These are phyloP conservation scores for Vidua chalybeata DNA, from an alignment of 2,113 vertebrate species.

Conservation along the genomic window DNA sequence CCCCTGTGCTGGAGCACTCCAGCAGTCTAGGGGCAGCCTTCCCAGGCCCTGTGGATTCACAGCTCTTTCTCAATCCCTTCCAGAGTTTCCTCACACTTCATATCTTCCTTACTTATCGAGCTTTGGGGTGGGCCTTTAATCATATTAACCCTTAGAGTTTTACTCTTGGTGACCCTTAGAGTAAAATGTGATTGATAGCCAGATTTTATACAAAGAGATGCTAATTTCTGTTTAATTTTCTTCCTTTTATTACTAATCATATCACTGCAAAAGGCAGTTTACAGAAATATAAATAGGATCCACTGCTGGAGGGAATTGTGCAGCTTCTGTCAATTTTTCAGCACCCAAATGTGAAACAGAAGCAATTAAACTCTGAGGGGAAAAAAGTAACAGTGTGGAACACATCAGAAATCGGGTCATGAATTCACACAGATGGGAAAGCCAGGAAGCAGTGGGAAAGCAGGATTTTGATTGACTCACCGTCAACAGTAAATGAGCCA, in stretches of 20 bases:
- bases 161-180: conserved; percentile 1
- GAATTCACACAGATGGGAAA: conserved; percentile 73
- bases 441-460: conserved; percentile 68
- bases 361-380: conserved; percentile 74
- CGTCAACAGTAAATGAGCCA: conserved; percentile 70
- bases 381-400: conserved; percentile 72
- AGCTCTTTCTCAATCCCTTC: neutral
- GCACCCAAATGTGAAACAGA: conserved; percentile 73
- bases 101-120: neutral
- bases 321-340: conserved; percentile 73
- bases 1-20: neutral
- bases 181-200: conserved; percentile 1
- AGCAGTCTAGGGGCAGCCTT: neutral
- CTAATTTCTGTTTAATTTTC: conserved; percentile 68
- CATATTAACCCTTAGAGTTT: neutral
- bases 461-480: conserved; percentile 68
- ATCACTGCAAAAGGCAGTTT: conserved; percentile 67
- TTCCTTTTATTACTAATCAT: conserved; percentile 72
- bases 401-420: conserved; percentile 73
- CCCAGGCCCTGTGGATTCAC: neutral
- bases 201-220: conserved; percentile 43
- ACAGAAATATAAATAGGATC: conserved; percentile 71
- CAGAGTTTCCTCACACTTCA: neutral
- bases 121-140: neutral
- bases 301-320: conserved; percentile 71